Percentiles rank a stretch among this genome's conserved stretches.
These are phyloP conservation scores for Phyllopteryx taeniolatus DNA, from an alignment of 2,113 vertebrate species.

Conservation along the genomic window DNA sequence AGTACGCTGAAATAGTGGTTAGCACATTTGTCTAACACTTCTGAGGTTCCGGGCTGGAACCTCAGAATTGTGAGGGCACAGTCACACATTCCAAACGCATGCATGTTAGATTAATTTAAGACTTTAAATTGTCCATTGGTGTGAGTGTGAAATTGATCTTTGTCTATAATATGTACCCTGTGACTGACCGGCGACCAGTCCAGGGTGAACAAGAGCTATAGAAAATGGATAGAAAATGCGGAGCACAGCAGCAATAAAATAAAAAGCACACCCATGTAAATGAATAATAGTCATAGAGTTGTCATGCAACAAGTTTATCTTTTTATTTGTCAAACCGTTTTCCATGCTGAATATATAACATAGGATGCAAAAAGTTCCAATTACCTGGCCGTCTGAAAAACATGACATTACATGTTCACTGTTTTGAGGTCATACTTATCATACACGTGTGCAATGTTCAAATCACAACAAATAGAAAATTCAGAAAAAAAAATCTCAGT, in stretches of 20 bases:
- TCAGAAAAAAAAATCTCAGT: constrained; percentile 3
- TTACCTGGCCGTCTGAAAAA: background rate
- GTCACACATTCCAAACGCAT: background rate
- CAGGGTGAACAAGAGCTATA: too few species aligned
- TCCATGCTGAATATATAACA: constrained; percentile 6
- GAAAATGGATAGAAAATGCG: background rate
- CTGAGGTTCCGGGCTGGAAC: too few species aligned
- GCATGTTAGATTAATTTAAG: background rate
- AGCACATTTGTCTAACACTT: too few species aligned
- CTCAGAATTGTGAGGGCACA: too few species aligned
- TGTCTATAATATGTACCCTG: background rate
- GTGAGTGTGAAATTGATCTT: background rate
- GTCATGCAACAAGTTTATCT: constrained; percentile 5
- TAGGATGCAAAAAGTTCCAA: constrained; percentile 8
- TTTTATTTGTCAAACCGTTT: constrained; percentile 24
- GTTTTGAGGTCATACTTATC: background rate
- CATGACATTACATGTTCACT: background rate
- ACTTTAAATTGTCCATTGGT: background rate
- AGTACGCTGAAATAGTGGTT: too few species aligned
- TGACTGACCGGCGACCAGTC: background rate
- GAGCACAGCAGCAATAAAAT: background rate
- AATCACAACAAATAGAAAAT: background rate
- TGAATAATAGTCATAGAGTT: background rate
- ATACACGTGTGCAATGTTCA: background rate
- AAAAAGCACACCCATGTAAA: background rate